These are phyloP conservation scores for Tarsius wallacei DNA, from an alignment of 2,797 vertebrate species.

Conservation along the genomic window DNA sequence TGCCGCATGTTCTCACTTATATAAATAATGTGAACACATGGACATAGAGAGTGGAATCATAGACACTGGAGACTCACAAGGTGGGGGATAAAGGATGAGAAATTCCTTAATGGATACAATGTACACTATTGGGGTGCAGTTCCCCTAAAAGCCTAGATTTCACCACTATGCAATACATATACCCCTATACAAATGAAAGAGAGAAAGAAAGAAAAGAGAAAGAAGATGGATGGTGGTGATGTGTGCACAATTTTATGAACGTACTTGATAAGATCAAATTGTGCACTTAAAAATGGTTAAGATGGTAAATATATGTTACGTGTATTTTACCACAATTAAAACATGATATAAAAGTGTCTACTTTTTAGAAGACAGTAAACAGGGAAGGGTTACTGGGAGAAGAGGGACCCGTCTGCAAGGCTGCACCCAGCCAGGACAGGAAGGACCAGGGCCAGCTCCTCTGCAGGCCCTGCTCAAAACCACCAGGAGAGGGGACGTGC, in stretches of 20 bases:
- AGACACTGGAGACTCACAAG: background rate
- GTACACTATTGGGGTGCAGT: background rate
- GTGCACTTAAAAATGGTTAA: background rate
- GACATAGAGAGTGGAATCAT: background rate
- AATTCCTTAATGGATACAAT: background rate
- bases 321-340: background rate
- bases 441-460: conserved; percentile 42
- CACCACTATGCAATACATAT: background rate
- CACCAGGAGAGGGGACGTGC: background rate
- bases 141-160: background rate
- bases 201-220: background rate
- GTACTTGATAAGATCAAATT: background rate
- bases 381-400: background rate
- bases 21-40: background rate
- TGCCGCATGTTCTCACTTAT: background rate
- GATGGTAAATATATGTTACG: background rate
- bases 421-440: background rate
- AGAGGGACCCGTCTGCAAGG: background rate
- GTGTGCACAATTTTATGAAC: background rate
- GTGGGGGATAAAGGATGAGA: background rate
- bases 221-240: background rate
- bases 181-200: background rate
- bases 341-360: background rate
- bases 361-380: conserved; percentile 21
- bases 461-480: conserved; percentile 11